Evolutionary conservation across 2,113 vertebrate genomes (phyloP), one percentile per base, ranked within the genome.

Genomic region (Caloenas nicobarica): DNA sequence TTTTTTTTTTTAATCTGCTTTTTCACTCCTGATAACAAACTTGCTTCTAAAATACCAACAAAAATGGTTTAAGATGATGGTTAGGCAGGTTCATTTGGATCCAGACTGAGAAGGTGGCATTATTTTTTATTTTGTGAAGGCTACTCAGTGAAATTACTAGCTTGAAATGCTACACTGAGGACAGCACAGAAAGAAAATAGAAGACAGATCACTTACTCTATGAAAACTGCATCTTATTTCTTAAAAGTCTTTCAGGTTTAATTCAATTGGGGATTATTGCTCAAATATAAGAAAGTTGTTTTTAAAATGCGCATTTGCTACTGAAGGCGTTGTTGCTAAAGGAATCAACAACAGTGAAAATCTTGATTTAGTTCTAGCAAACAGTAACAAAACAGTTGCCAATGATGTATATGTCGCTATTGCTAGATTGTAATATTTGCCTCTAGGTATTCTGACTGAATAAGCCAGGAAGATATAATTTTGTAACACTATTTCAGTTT

Each of bases 201-300:
- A 70, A 92, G 72, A 91, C 29, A 91, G 26, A 80, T 79, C 33
- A 60, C 36, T 29, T 79, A 61, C 17, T 5, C 66, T 68, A 53
- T 69, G 65, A 91, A 96, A 92, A 94, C 33, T 58, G 23, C 31
- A 81, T 79, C 61, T 74, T 83, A 50, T 83, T 91, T 94, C 80
- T 71, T 61, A 46, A 34, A 93, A 92, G 77, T 29, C 19, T 84
- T 95, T 76, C 48, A 58, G 19, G 21, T 91, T 88, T 78, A 95
- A 93, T 93, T 94, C 86, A 83, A 68, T 53, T 15, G 74, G 34
- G 26, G 40, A 53, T 46, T 86, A 88, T 38, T 86, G 44, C 77
- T 69, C 73, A 25, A 21, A 17, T 72, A 89, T 19, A 78, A 76
- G 24, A 72, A 92, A 65, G 38, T 5, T 90, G 11, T 5, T 73